Evolutionary conservation across 2,888 invertebrate genomes (phyloP).

Genomic region (Philereme vetulata): DNA sequence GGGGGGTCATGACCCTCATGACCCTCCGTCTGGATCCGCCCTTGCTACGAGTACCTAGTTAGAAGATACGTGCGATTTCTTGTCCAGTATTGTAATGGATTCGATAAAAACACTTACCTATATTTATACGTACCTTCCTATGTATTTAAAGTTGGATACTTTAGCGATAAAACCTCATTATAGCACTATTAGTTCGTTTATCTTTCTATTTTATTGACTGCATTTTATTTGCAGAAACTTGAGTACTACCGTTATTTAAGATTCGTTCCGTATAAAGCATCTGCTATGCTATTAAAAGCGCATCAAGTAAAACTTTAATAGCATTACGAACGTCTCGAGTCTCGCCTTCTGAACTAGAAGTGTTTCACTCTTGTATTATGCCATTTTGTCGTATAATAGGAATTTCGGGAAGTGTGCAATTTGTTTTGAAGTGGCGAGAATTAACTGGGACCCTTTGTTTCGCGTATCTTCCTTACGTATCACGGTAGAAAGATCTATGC

Average conservation of each 20-base stretch:
- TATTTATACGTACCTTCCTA: not conserved
- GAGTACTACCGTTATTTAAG: slow-evolving; percentile 49
- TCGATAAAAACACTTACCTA: no score
- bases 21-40: no score
- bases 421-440: slow-evolving; percentile 34
- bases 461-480: slow-evolving; percentile 6
- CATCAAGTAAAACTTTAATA: slow-evolving; percentile 56
- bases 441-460: slow-evolving; percentile 21
- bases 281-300: slow-evolving; percentile 50
- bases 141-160: slow-evolving; percentile 7
- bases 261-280: slow-evolving; percentile 55
- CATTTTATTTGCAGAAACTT: slow-evolving; percentile 41
- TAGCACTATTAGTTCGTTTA: slow-evolving; percentile 13
- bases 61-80: no score
- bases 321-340: slow-evolving; percentile 43
- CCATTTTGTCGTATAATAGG: slow-evolving; percentile 28
- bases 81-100: no score
- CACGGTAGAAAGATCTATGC: not conserved
- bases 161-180: slow-evolving; percentile 15
- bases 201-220: slow-evolving; percentile 24
- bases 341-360: slow-evolving; percentile 39
- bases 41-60: no score
- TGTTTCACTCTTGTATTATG: slow-evolving; percentile 35
- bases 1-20: no score
- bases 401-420: slow-evolving; percentile 31